Evolutionary conservation across 1,140 invertebrate species (phyloP).

Genomic region (Aphaenogaster ashmeadi): DNA sequence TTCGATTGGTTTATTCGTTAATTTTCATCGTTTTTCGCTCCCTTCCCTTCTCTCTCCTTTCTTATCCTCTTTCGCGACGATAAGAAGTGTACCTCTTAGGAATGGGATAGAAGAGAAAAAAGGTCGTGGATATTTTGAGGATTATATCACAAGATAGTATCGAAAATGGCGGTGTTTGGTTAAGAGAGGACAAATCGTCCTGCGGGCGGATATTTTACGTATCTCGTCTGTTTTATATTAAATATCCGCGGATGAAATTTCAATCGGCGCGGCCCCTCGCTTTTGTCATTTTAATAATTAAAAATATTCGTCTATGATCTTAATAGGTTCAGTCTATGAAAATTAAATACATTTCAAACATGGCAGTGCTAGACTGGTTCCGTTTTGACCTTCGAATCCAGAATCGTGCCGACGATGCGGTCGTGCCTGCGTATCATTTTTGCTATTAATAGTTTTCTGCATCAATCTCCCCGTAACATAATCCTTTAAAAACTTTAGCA

Average conservation of each 20-base stretch:
- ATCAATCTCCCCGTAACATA: neutral
- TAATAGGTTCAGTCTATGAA: conserved; percentile 78
- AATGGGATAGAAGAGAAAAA: conserved; percentile 52
- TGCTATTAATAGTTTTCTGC: neutral
- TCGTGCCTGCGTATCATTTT: conserved; percentile 47
- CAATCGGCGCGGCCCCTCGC: conserved; percentile 40
- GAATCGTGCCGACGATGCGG: conserved; percentile 40
- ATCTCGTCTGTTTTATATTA: conserved; percentile 17
- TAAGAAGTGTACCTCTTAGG: conserved; percentile 6
- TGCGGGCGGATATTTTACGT: conserved; percentile 5
- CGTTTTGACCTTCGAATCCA: conserved; percentile 20
- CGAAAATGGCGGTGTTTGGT: conserved; percentile 59
- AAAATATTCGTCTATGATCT: conserved; percentile 72
- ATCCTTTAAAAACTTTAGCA: neutral
- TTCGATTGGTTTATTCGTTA: neutral
- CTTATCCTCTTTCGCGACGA: conserved; percentile 39
- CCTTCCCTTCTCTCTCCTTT: neutral
- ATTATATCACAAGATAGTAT: conserved; percentile 75
- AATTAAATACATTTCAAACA: conserved; percentile 78
- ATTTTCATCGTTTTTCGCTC: conserved; percentile 8
- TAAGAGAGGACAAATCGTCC: conserved; percentile 57
- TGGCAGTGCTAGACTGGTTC: conserved; percentile 73
- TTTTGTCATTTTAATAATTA: conserved; percentile 64
- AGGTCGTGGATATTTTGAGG: conserved; percentile 41
- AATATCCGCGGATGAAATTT: conserved; percentile 39